Conservation (phyloP, 2,113 vertebrate genomes). For the Neotoma lepida region DNA sequence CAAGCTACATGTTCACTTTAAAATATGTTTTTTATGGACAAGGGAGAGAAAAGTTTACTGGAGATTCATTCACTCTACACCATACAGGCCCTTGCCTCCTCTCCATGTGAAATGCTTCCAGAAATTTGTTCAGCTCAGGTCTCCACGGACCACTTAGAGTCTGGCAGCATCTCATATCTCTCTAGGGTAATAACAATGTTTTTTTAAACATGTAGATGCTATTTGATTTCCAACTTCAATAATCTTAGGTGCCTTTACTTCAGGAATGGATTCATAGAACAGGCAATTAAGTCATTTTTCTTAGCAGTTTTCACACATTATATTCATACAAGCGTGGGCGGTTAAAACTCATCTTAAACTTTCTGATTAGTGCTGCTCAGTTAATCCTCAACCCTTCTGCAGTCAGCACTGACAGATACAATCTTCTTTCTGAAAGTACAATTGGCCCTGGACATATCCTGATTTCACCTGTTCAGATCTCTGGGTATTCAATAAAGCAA, state of each 20-base stretch:
- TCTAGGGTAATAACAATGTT: conserved; percentile 67
- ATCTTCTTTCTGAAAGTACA: conserved; percentile 75
- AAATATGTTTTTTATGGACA: conserved; percentile 40
- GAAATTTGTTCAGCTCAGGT: conserved; percentile 61
- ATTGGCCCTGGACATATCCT: conserved; percentile 72
- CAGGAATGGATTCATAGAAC: conserved; percentile 59
- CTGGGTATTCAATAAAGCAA: conserved; percentile 78
- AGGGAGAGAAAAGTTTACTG: conserved; percentile 62
- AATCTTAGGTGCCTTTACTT: conserved; percentile 34
- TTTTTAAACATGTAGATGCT: conserved; percentile 69
- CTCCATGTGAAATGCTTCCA: conserved; percentile 57
- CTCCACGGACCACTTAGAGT: conserved; percentile 77
- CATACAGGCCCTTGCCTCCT: not conserved
- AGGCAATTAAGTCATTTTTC: conserved; percentile 58
- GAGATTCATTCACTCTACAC: conserved; percentile 18
- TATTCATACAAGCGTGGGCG: conserved; percentile 33
- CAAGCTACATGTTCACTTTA: not conserved
- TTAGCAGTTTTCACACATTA: conserved; percentile 64
- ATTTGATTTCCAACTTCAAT: conserved; percentile 47
- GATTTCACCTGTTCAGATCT: conserved; percentile 83
- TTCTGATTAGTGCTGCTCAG: conserved; percentile 77
- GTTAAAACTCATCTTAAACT: conserved; percentile 72
- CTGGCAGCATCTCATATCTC: conserved; percentile 71
- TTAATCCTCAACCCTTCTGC: conserved; percentile 68
- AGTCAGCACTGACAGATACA: conserved; percentile 65